Percentiles rank a stretch among this genome's conserved stretches.
phyloP scores from a whole-genome alignment of 1,140 invertebrate species.

The Gonioctena quinquepunctata region DNA sequence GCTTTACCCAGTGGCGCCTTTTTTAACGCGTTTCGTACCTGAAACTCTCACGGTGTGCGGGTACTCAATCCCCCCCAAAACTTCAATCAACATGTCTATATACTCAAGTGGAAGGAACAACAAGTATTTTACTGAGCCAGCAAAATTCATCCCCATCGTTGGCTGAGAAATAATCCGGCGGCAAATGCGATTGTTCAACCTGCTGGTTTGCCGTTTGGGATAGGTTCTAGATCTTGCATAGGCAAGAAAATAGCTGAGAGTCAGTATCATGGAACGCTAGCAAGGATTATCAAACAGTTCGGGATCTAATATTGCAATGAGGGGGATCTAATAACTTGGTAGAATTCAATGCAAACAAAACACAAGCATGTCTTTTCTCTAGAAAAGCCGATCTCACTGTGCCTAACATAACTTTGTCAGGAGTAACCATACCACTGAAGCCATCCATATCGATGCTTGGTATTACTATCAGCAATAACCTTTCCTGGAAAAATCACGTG shows the following conservation, averaged over 20 bases:
- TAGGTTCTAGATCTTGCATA: conserved; percentile 82
- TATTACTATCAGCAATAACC: too few species aligned
- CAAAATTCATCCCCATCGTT: conserved; percentile 77
- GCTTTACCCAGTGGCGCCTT: conserved; percentile 84
- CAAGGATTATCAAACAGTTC: conserved; percentile 62
- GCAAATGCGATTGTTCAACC: conserved; percentile 61
- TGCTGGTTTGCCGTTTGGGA: conserved; percentile 81
- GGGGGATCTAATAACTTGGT: too few species aligned
- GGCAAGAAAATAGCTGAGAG: conserved; percentile 78
- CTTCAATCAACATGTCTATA: conserved; percentile 76
- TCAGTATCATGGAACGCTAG: conserved; percentile 70
- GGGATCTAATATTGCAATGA: conserved; percentile 58
- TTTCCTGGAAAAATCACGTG: too few species aligned
- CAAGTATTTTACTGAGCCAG: conserved; percentile 69
- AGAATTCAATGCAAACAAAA: too few species aligned
- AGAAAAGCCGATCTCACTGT: too few species aligned
- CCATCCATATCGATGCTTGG: too few species aligned
- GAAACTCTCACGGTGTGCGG: conserved; percentile 65
- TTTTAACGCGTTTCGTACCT: conserved; percentile 75
- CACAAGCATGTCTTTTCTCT: too few species aligned
- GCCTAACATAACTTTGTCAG: too few species aligned
- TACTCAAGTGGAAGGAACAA: conserved; percentile 78
- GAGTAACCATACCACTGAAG: too few species aligned
- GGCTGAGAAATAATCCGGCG: conserved; percentile 63
- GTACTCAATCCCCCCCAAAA: conserved; percentile 69